Evolutionary conservation across 2,888 invertebrate genomes (phyloP), one percentile per base, ranked within the genome.

Genomic region (Mimumesa dahlbomi): DNA sequence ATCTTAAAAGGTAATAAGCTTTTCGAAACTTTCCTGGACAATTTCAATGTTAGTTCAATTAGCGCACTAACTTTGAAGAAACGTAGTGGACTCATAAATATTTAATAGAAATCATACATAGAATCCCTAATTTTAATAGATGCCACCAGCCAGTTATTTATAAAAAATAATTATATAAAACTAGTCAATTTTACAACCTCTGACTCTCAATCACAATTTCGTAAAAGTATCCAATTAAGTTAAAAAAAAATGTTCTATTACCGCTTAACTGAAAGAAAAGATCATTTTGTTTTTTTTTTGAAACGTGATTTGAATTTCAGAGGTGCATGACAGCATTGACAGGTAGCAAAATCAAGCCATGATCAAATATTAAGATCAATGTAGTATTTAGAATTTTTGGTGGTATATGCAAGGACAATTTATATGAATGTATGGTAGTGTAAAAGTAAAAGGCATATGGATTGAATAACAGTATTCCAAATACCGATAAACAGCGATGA

Each of bases 101-200:
- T 22, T 43, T 14, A 38, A 61, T 57, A 62, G 68, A 58, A 58
- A 73, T 59, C 54, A 71, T 42, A 42, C 64, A 73, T 48, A 43
- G 75, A 78, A 75, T 67, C 77, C 75, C 73, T 25, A 45, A 65
- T 50, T 57, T 64, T 21, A 21, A 62, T 34, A 64, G 79, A 80
- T 68, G 66, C 86, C 88, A 88, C 88, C 88, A 88, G 87, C 88
- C 88, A 85, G 82, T 85, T 85, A 81, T 84, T 89, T 89, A 79
- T 89, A 89, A 89, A 89, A 89, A 89, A 89, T 89, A 89, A 89
- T 88, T 89, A 87, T 89, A 89, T 89, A 89, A 89, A 89, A 89
- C 88, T 89, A 88, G 88, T 88, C 89, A 88, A 88, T 88, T 87
- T 85, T 81, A 86, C 88, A 89, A 88, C 75, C 70, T 85, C 89